These are phyloP conservation scores for Synanthedon tipuliformis DNA, from an alignment of 2,888 invertebrate genomes.

Conservation along the genomic window DNA sequence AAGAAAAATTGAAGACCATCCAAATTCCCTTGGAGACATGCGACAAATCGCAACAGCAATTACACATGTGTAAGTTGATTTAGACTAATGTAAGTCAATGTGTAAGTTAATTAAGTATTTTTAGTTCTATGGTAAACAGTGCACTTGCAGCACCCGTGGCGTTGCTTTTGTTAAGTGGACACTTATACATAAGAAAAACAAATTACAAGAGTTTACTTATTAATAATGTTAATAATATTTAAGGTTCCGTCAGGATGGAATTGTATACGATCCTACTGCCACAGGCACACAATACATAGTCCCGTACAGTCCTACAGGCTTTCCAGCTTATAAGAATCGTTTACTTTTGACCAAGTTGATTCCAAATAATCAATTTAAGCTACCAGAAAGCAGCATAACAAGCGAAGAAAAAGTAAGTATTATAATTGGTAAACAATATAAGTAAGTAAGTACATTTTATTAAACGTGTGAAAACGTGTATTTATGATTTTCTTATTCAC, in stretches of 20 bases:
- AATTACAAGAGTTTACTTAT: too few species aligned
- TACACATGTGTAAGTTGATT: conserved; percentile 57
- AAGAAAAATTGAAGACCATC: conserved; percentile 72
- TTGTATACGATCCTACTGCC: conserved; percentile 28
- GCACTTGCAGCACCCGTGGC: too few species aligned
- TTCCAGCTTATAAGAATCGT: conserved; percentile 65
- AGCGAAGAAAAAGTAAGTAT: conserved; percentile 65
- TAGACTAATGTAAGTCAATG: background rate
- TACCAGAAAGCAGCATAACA: conserved; percentile 69
- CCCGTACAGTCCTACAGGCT: conserved; percentile 69
- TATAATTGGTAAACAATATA: too few species aligned
- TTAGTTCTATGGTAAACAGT: background rate
- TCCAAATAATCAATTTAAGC: conserved; percentile 61
- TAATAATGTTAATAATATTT: conserved; percentile 1
- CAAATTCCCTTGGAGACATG: conserved; percentile 56
- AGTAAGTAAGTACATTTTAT: background rate
- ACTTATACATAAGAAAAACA: too few species aligned
- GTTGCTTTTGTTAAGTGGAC: too few species aligned
- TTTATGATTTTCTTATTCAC: conserved; percentile 2
- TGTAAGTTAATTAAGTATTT: background rate
- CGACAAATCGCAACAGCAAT: conserved; percentile 62
- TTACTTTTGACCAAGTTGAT: conserved; percentile 62
- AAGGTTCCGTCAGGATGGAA: conserved; percentile 77
- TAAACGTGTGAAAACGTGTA: background rate
- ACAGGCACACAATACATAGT: conserved; percentile 36